Percentiles rank a stretch among this genome's conserved stretches.
Conservation (phyloP, 2,888 invertebrate species). For the Ptychoptera albimana region DNA sequence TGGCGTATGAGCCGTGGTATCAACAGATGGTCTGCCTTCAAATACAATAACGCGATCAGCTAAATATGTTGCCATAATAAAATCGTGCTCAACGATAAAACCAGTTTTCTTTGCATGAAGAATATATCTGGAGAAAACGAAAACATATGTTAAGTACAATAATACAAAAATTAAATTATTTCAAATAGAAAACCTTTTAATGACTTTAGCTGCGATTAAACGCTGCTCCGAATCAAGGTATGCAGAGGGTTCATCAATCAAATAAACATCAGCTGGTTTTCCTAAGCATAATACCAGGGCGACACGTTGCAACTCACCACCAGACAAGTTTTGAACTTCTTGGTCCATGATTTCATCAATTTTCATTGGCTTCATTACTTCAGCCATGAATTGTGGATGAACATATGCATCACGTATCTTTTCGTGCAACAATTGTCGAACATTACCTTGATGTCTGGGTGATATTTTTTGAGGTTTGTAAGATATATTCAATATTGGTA, state of each 20-base stretch:
- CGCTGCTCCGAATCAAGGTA: conserved; percentile 99
- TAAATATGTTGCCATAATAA: conserved; percentile 99
- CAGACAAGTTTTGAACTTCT: conserved; percentile 95
- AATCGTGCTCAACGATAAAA: conserved; percentile 99
- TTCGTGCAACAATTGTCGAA: conserved; percentile 83
- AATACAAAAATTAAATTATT: not conserved
- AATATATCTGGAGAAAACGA: conserved; percentile 60
- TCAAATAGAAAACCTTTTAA: conserved; percentile 55
- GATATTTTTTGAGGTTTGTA: conserved; percentile 99
- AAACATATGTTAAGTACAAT: no score
- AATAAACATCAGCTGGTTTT: conserved; percentile 96
- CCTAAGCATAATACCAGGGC: conserved; percentile 92
- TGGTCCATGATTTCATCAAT: conserved; percentile 97
- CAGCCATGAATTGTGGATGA: conserved; percentile 95
- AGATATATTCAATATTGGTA: conserved; percentile 86
- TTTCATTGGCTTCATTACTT: conserved; percentile 96
- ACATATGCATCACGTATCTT: conserved; percentile 95
- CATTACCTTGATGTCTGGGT: conserved; percentile 88
- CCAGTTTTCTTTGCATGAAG: conserved; percentile 98
- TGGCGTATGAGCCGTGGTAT: conserved; percentile 81
- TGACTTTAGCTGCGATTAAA: conserved; percentile 98
- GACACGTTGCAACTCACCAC: conserved; percentile 97
- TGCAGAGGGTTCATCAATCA: conserved; percentile 97
- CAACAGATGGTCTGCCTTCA: conserved; percentile 82
- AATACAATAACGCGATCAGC: conserved; percentile 98